These are phyloP conservation scores for Myiotriccus ornatus DNA, from an alignment of 2,797 vertebrate species.

Conservation along the genomic window DNA sequence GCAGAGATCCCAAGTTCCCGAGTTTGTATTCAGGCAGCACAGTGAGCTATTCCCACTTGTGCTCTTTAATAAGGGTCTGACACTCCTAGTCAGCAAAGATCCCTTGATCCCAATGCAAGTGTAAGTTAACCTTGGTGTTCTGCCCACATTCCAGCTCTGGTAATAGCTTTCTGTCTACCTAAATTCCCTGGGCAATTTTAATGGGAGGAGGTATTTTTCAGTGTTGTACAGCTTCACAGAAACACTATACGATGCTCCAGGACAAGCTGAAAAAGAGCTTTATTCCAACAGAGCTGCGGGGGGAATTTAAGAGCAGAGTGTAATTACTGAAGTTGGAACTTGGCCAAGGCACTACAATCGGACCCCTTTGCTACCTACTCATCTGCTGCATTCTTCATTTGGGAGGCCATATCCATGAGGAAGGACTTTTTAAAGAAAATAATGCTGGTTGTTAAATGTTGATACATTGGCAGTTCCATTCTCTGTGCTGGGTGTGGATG, in stretches of 20 bases:
- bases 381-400: not conserved
- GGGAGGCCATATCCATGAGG: not conserved
- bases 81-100: not conserved
- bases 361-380: not conserved
- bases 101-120: not conserved
- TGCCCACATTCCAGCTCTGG: not conserved
- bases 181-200: slow-evolving; percentile 3
- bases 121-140: not conserved
- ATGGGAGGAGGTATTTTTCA: not conserved
- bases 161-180: slow-evolving; percentile 41
- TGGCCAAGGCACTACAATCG: not conserved
- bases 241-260: not conserved
- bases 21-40: not conserved
- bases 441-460: not conserved
- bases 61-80: not conserved
- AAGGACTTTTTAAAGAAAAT: not conserved
- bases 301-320: not conserved
- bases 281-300: not conserved
- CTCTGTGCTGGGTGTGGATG: rapidly evolving
- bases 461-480: not conserved
- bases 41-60: not conserved
- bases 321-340: slow-evolving; percentile 6
- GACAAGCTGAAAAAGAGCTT: slow-evolving; percentile 12
- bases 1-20: rapidly evolving
- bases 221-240: not conserved